Base-by-base conservation (phyloP, 2,797 vertebrate species). In the Antrozous pallidus region DNA sequence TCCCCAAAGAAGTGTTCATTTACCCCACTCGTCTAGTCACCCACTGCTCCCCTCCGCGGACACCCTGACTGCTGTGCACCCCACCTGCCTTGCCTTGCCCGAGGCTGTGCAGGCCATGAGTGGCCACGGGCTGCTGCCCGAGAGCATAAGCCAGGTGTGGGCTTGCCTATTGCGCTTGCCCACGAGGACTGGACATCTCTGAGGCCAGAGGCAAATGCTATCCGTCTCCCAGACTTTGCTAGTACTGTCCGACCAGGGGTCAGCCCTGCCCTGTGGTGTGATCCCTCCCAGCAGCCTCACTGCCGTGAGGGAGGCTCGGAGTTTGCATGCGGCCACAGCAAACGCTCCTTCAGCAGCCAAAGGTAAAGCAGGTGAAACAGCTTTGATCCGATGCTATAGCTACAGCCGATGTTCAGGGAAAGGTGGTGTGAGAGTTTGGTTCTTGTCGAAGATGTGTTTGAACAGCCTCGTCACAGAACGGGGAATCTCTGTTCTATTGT, bases 401-500 rank as follows among this genome's bases (percentile, higher is more conserved):
- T 24, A 20, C n/a, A 5, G 1, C 9, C 7, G 42, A 16, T 3
- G 88, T 47, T 40, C 1, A 6, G 10, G 26, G 75, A 58, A 69
- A 84, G n/a, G 17, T 0, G n/a, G 26, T 1, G 0, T 10, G 81
- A 71, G 90, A 65, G n/a, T 16, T 38, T 14, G 65, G 54, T 31
- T 20, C 51, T 9, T 5, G 36, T 22, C 1, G 40, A 3, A 0
- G 36, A 9, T 40, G 10, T 18, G 75, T 49, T 56, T 51, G 47
- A 31, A n/a, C 31, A 28, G 42, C 80, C 81, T 24, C 20, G 0
- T 36, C 31, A 31, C 54, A 67, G 82, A 17, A 77, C 24, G n/a
- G 40, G 28, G n/a, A 17, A 0, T 5, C 61, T 47, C 8, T 42
- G 0, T 83, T 24, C 47, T 73, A 0, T n/a, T 13, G 0, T 0